Evolutionary conservation across 2,888 invertebrate genomes (phyloP).

Genomic region (Mellilla xanthometata): DNA sequence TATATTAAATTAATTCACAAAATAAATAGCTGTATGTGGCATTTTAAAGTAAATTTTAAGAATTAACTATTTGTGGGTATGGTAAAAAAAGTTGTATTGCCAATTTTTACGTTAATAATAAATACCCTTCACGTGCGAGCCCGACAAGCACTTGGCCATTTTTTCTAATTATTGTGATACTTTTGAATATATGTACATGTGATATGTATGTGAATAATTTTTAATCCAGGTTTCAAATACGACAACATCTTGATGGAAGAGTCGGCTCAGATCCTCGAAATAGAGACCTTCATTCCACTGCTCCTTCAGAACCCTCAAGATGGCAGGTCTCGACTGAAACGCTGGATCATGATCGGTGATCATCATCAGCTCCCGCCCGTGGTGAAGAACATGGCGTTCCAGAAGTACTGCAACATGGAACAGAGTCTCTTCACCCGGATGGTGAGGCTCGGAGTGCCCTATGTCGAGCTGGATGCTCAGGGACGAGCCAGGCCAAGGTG

Average conservation of each 20-base stretch:
- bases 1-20: no score
- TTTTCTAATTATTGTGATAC: no score
- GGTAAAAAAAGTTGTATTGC: no score
- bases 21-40: no score
- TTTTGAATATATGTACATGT: no score
- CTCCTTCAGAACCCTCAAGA: slow-evolving; percentile 99
- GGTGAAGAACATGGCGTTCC: slow-evolving; percentile 99
- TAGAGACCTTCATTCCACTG: slow-evolving; percentile 99
- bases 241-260: slow-evolving; percentile 99
- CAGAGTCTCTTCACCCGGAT: slow-evolving; percentile 98
- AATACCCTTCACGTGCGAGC: no score
- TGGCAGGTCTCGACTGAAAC: slow-evolving; percentile 96
- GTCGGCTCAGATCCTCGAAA: slow-evolving; percentile 99
- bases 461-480: slow-evolving; percentile 98
- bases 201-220: no score
- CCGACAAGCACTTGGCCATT: no score
- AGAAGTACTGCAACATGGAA: slow-evolving; percentile 99
- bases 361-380: slow-evolving; percentile 99
- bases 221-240: slow-evolving; percentile 94
- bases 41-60: no score
- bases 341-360: slow-evolving; percentile 99
- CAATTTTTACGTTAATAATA: no score
- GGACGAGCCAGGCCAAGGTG: slow-evolving; percentile 95
- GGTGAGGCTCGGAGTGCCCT: slow-evolving; percentile 97
- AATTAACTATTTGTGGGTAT: no score